Percentiles rank a stretch among this genome's conserved stretches.
Evolutionary conservation across 2,888 invertebrate genomes (phyloP).

Genomic region (Ypsolopha scabrella): DNA sequence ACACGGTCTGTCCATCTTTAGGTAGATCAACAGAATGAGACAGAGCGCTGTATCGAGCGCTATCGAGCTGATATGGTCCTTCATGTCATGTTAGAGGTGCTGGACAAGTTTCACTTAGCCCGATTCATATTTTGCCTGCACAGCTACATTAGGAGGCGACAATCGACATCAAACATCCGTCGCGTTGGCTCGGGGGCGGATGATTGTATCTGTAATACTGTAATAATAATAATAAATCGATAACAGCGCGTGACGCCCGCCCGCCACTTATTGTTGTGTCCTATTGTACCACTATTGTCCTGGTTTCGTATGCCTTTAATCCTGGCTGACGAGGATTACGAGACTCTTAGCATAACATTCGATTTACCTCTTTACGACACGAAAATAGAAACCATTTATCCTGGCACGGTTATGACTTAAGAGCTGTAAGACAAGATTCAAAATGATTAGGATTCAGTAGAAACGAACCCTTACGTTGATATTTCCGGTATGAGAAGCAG

Average conservation of each 20-base stretch:
- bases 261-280: neutral
- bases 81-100: too few species aligned
- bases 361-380: neutral
- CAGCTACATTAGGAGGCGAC: neutral
- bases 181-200: neutral
- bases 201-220: neutral
- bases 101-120: too few species aligned
- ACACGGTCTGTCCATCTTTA: too few species aligned
- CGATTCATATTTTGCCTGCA: too few species aligned
- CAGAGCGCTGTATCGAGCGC: too few species aligned
- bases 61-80: too few species aligned
- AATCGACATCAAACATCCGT: neutral
- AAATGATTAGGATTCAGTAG: too few species aligned
- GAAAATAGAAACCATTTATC: too few species aligned
- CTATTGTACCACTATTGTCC: constrained; percentile 48
- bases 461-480: neutral
- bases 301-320: constrained; percentile 48
- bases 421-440: too few species aligned
- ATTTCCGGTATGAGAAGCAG: neutral
- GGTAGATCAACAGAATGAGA: too few species aligned
- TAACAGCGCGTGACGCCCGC: neutral
- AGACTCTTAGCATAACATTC: constrained; percentile 19
- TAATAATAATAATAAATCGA: neutral
- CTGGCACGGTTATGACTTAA: too few species aligned
- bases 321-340: constrained; percentile 52